phyloP scores from a whole-genome alignment of 2,113 vertebrate genomes.

The Hydropotes inermis region DNA sequence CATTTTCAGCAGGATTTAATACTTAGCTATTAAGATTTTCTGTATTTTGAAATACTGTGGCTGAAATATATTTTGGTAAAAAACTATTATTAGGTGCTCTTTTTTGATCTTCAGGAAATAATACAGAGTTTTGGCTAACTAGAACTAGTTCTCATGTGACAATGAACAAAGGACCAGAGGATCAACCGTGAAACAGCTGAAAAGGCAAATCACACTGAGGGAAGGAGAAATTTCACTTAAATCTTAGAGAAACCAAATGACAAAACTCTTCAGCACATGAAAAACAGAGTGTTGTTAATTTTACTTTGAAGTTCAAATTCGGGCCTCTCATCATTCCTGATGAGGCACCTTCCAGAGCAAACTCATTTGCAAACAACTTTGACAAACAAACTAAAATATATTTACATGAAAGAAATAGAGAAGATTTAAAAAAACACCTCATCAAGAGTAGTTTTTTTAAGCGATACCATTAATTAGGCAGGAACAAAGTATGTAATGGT shows the following conservation, averaged over 20 bases:
- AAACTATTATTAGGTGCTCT: slow-evolving; percentile 2
- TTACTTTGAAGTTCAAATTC: slow-evolving; percentile 17
- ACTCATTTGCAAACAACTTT: slow-evolving; percentile 57
- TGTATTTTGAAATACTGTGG: slow-evolving; percentile 23
- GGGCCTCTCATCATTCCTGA: background rate
- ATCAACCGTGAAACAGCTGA: background rate
- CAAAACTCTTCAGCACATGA: background rate
- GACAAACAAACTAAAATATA: slow-evolving; percentile 47
- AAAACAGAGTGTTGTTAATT: background rate
- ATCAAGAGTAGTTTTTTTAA: background rate
- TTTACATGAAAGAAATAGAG: slow-evolving; percentile 48
- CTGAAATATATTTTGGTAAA: slow-evolving; percentile 11
- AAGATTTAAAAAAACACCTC: background rate
- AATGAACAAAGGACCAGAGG: background rate
- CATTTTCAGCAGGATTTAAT: background rate
- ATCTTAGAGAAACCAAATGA: slow-evolving; percentile 22
- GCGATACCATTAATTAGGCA: background rate
- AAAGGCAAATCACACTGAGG: background rate
- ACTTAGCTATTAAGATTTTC: slow-evolving; percentile 28
- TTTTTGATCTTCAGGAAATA: slow-evolving; percentile 15
- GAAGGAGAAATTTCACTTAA: slow-evolving; percentile 17
- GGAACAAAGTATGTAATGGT: background rate
- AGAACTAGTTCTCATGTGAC: background rate
- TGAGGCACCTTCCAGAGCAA: background rate
- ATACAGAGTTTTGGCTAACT: background rate